These are phyloP conservation scores for Lepidocolaptes lacrymiger DNA, from an alignment of 2,797 vertebrate genomes.

Conservation along the genomic window DNA sequence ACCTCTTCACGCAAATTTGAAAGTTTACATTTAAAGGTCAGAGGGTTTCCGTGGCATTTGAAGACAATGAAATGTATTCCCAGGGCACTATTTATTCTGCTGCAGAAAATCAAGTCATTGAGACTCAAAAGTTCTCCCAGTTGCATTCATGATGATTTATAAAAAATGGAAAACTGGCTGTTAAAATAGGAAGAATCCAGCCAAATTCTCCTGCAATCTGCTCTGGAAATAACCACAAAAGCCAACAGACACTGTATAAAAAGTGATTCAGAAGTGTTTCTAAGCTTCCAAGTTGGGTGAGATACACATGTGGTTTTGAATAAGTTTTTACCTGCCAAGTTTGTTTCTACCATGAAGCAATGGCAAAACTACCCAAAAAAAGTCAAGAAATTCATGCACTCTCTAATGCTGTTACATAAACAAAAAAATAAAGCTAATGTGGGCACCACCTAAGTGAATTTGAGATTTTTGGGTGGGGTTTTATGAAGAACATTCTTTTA, in stretches of 20 bases:
- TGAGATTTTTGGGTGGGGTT: not conserved
- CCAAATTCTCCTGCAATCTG: not conserved
- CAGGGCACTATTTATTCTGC: not conserved
- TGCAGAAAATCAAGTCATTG: not conserved
- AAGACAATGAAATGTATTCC: slow-evolving; percentile 16
- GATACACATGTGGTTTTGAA: not conserved
- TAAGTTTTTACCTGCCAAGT: not conserved
- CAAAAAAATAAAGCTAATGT: not conserved
- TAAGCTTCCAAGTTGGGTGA: not conserved
- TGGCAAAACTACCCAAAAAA: not conserved
- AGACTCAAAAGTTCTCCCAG: not conserved
- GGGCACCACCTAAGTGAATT: not conserved
- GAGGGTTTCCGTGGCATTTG: not conserved
- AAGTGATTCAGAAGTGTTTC: not conserved
- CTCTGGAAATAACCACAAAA: not conserved
- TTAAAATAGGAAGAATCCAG: not conserved
- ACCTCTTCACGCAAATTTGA: not conserved
- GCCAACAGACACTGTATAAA: not conserved
- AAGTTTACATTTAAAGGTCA: slow-evolving; percentile 45
- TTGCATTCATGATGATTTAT: not conserved
- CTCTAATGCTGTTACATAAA: not conserved
- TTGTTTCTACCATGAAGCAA: not conserved
- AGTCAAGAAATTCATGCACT: not conserved
- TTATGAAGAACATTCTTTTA: not conserved
- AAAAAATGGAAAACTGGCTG: not conserved